Conservation (phyloP, 2,888 invertebrate species). For the Empis livida region DNA sequence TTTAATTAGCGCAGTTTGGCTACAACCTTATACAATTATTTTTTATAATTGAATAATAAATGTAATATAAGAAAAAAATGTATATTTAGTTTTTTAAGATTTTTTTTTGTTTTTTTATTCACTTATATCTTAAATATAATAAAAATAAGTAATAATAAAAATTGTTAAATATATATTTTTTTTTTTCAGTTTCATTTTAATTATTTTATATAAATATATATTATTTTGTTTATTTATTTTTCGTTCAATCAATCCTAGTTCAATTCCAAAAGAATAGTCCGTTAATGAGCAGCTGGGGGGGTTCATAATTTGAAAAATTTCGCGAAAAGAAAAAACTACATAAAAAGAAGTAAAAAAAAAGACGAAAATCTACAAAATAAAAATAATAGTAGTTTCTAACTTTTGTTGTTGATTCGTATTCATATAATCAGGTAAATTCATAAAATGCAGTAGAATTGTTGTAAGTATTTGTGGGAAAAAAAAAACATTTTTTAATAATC, state of each 20-base stretch:
- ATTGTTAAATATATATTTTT: neutral
- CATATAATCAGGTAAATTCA: too few species aligned
- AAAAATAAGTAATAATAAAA: neutral
- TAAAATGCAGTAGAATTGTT: too few species aligned
- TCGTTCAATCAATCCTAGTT: slow-evolving; percentile 4
- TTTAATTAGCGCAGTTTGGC: slow-evolving; percentile 6
- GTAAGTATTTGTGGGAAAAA: too few species aligned
- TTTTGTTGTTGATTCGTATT: neutral
- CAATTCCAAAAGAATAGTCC: slow-evolving; percentile 10
- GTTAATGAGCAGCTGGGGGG: slow-evolving; percentile 7
- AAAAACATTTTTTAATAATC: too few species aligned
- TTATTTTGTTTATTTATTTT: neutral
- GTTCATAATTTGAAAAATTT: neutral
- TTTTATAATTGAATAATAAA: slow-evolving; percentile 1
- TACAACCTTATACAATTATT: slow-evolving; percentile 3
- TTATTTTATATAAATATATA: neutral
- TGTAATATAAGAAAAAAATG: neutral
- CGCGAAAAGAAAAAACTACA: neutral
- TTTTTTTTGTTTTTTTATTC: neutral
- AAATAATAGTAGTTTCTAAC: neutral
- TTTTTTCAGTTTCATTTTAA: neutral
- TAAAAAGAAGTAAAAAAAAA: neutral
- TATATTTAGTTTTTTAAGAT: neutral
- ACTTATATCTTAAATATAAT: neutral
- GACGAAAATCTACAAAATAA: neutral